Percentiles rank a stretch among this genome's conserved stretches.
phyloP scores from a whole-genome alignment of 92 coral and sea anemone species.

The Phenganax subtilis region DNA sequence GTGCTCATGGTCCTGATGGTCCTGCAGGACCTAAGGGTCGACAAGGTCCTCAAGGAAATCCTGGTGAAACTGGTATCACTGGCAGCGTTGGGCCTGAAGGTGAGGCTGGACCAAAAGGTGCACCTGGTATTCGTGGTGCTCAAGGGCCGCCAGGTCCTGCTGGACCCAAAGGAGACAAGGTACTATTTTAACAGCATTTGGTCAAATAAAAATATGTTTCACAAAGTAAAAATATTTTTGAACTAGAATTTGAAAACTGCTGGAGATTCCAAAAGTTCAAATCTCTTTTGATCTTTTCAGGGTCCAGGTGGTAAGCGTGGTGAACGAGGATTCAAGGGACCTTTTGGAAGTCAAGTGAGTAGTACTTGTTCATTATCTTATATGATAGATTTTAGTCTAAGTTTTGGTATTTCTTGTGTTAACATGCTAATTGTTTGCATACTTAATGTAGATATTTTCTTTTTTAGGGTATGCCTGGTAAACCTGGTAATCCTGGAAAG shows the following conservation, averaged over 20 bases:
- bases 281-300: not conserved
- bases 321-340: constrained; percentile 22
- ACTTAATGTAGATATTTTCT: not conserved
- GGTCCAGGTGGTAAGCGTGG: constrained; percentile 15
- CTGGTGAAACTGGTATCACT: not conserved
- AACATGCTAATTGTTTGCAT: not conserved
- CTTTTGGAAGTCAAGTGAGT: constrained; percentile 9
- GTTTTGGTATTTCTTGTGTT: not conserved
- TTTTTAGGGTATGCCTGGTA: constrained; percentile 7
- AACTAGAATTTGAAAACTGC: not conserved
- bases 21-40: not conserved
- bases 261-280: not conserved
- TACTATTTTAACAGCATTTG: not conserved
- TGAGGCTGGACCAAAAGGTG: not conserved
- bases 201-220: not conserved
- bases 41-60: constrained; percentile 7
- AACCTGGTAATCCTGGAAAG: constrained; percentile 15
- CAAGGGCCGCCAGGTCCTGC: constrained; percentile 15
- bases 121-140: constrained; percentile 14
- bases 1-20: not conserved
- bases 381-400: not conserved
- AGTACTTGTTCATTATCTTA: not conserved
- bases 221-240: not conserved
- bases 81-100: not conserved
- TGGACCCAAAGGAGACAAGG: constrained; percentile 24